Conservation (phyloP, 2,888 invertebrate genomes). For the Dusona sp. region DNA sequence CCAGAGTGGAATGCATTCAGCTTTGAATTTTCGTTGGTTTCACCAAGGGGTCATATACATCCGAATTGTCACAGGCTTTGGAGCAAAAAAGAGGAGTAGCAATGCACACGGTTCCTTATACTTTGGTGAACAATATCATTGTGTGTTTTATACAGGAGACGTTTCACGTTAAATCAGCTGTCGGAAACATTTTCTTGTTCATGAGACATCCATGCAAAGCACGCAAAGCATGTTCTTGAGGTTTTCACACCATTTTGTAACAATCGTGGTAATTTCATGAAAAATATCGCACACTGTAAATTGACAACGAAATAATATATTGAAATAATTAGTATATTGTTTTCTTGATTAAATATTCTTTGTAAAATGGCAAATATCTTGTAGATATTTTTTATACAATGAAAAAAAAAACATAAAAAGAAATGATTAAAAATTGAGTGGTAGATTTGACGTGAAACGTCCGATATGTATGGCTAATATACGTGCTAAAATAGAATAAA, state of each 20-base stretch:
- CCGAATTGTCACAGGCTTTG: slow-evolving; percentile 42
- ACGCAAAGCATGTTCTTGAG: background rate
- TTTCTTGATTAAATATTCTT: background rate
- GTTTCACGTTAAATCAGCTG: background rate
- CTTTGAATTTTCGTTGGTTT: slow-evolving; percentile 27
- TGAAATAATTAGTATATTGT: background rate
- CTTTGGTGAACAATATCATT: slow-evolving; percentile 63
- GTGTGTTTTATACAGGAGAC: slow-evolving; percentile 34
- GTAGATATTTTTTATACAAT: background rate
- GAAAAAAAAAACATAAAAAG: background rate
- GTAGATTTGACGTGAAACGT: background rate
- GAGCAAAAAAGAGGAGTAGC: background rate
- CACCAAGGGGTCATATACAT: slow-evolving; percentile 19
- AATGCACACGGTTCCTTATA: slow-evolving; percentile 46
- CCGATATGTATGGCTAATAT: slow-evolving; percentile 2
- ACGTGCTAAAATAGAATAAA: background rate
- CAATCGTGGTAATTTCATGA: background rate
- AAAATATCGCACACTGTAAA: background rate
- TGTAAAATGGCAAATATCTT: background rate
- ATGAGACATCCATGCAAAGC: background rate
- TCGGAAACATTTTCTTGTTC: background rate
- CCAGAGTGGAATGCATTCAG: slow-evolving; percentile 52
- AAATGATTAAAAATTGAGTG: background rate
- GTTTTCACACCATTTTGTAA: no score
- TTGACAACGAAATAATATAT: background rate